Conservation (phyloP, 2,888 invertebrate species). For the Nemurella pictetii region DNA sequence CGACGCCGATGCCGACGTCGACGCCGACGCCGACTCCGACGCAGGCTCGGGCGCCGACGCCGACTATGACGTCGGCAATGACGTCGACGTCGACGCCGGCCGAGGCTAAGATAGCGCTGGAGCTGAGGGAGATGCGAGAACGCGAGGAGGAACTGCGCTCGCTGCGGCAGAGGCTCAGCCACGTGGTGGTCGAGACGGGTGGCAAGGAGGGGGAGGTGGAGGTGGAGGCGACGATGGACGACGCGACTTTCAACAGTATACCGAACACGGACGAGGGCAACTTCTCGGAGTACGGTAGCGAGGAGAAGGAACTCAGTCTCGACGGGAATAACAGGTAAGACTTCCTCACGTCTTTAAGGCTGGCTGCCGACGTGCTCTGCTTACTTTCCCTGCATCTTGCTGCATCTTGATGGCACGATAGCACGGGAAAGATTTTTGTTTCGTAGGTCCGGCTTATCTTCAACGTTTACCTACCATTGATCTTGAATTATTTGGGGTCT, state of each 20-base stretch:
- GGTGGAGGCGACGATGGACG: slow-evolving; percentile 38
- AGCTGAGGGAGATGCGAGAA: slow-evolving; percentile 54
- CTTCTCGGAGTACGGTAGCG: slow-evolving; percentile 47
- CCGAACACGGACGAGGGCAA: slow-evolving; percentile 49
- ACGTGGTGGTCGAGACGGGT: neutral
- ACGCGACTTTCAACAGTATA: slow-evolving; percentile 45
- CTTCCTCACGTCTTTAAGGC: neutral
- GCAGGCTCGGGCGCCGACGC: neutral
- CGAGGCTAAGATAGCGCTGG: slow-evolving; percentile 53
- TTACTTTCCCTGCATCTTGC: no score
- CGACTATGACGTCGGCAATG: neutral
- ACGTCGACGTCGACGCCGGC: slow-evolving; percentile 40
- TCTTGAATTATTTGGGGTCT: neutral
- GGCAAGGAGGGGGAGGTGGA: slow-evolving; percentile 14
- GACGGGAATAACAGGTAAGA: slow-evolving; percentile 46
- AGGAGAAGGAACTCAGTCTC: slow-evolving; percentile 46
- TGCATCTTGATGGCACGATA: no score
- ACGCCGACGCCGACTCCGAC: neutral
- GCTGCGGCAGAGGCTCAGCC: slow-evolving; percentile 43
- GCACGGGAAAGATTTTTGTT: no score
- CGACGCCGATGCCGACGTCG: neutral
- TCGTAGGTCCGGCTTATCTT: no score
- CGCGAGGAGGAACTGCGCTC: slow-evolving; percentile 56
- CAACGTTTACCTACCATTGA: neutral
- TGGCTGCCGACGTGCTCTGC: no score